Evolutionary conservation across 2,113 vertebrate genomes (phyloP), one percentile per base, ranked within the genome.

Genomic region (Morone saxatilis): DNA sequence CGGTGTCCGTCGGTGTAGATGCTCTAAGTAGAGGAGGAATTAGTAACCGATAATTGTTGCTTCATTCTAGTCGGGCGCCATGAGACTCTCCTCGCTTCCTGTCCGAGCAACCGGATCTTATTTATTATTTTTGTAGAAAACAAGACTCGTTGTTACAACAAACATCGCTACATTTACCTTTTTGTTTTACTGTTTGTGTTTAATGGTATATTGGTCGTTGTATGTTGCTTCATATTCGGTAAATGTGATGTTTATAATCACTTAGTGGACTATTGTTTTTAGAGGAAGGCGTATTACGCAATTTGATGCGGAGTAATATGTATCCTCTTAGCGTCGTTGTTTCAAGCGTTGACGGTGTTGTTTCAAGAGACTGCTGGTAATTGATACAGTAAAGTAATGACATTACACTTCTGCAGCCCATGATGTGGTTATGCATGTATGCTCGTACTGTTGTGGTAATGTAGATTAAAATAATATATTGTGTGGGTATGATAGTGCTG

Each of bases 1-100:
- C n/a, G 57, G 76, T 76, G 51, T 89, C 80, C 69, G 41, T 61
- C 6, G 53, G 73, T 41, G 65, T 78, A 66, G 83, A 79, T 19
- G 68, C 81, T 73, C 85, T 80, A 76, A 90, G 89, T 54, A 60
- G 74, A 81, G 71, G 62, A 85, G 63, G 51, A 70, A 81, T 86
- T 87, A 86, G 88, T 87, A 88, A 87, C 85, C 77, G 88, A 87
- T 91, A 92, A 93, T 93, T 84, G 89, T 93, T 88, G 80, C 88
- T 90, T 94, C 93, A 85, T 96, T 96, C 95, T 96, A 95, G 93
- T 95, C 94, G 95, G 96, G 94, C 96, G 95, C 95, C 94, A 96
- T 95, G 84, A 94, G 92, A 90, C 71, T 95, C 89, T 94, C 92
- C 91, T 94, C 72, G 91, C 91, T 95, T 95, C 93, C 92, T 95